Percentiles rank a stretch among this genome's conserved stretches.
Evolutionary conservation across 2,888 invertebrate species (phyloP).

Genomic region (Thymelicus sylvestris): DNA sequence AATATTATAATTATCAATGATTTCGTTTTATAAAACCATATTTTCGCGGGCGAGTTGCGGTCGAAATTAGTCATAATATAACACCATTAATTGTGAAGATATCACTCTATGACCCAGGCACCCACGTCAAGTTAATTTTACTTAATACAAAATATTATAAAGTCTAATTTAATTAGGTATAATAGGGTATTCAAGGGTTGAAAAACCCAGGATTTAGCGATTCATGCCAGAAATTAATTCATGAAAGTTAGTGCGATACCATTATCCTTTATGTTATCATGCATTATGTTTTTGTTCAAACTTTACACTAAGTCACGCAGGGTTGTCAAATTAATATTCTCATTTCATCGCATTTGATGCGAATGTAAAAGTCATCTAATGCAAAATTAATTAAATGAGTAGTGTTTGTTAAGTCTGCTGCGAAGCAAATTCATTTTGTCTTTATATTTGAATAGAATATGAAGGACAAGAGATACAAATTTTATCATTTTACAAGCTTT

Average conservation of each 20-base stretch:
- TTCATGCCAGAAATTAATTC: conserved; percentile 9
- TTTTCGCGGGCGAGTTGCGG: too few species aligned
- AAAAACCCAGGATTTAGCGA: conserved; percentile 2
- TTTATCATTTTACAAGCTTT: too few species aligned
- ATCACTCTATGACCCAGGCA: too few species aligned
- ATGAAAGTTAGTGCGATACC: conserved; percentile 4
- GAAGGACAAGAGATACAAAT: too few species aligned
- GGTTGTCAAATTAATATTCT: neutral
- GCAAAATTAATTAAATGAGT: too few species aligned
- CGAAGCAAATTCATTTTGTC: too few species aligned
- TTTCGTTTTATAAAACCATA: too few species aligned
- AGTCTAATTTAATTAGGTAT: neutral
- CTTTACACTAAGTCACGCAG: neutral
- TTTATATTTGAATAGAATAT: too few species aligned
- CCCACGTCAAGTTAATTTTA: neutral
- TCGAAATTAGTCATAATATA: too few species aligned
- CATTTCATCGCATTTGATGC: neutral
- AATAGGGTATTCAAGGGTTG: neutral
- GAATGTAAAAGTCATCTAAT: neutral
- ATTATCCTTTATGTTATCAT: conserved; percentile 1
- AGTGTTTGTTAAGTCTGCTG: too few species aligned
- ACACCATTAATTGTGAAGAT: too few species aligned
- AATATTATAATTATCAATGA: too few species aligned
- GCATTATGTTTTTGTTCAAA: conserved; percentile 7
- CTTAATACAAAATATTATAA: neutral